A percentile compares a stretch with the other conserved stretches of the same genome.
Evolutionary conservation across 30 jellyfish, hydroid and myxozoan genomes (phyloP).

Genomic region (Hydractinia symbiolongicarpus): DNA sequence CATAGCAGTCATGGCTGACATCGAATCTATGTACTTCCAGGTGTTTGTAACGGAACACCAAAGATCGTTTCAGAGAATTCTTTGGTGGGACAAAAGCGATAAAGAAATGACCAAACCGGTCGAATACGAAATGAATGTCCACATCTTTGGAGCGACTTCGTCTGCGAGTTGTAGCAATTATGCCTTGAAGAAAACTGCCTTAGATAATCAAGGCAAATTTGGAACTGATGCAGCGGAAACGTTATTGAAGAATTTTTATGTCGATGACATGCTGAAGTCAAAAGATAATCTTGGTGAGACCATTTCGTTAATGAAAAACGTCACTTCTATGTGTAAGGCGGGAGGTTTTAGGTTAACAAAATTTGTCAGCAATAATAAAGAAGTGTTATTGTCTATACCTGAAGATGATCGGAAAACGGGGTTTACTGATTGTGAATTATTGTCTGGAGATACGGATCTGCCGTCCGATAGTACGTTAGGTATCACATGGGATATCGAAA

Average conservation of each 20-base stretch:
- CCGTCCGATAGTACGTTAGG: slow-evolving; percentile 4
- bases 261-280: too few relatives aligned
- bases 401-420: slow-evolving; percentile 1
- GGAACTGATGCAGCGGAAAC: neutral
- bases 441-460: neutral
- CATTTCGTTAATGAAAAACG: neutral
- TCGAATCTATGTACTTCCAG: slow-evolving; percentile 42
- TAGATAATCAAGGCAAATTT: neutral
- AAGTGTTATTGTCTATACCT: slow-evolving; percentile 7
- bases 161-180: neutral
- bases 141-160: slow-evolving; percentile 4
- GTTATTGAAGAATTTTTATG: neutral
- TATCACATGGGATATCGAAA: neutral
- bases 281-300: neutral
- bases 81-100: slow-evolving; percentile 25
- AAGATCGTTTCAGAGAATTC: slow-evolving; percentile 10
- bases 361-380: slow-evolving; percentile 13
- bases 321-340: neutral
- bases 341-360: slow-evolving; percentile 20
- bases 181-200: slow-evolving; percentile 16
- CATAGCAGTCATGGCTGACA: slow-evolving; percentile 23
- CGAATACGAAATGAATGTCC: neutral
- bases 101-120: neutral
- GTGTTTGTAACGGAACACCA: slow-evolving; percentile 32
- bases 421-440: neutral